Conservation (phyloP, 2,888 invertebrate species). For the Coremacera marginata region DNA sequence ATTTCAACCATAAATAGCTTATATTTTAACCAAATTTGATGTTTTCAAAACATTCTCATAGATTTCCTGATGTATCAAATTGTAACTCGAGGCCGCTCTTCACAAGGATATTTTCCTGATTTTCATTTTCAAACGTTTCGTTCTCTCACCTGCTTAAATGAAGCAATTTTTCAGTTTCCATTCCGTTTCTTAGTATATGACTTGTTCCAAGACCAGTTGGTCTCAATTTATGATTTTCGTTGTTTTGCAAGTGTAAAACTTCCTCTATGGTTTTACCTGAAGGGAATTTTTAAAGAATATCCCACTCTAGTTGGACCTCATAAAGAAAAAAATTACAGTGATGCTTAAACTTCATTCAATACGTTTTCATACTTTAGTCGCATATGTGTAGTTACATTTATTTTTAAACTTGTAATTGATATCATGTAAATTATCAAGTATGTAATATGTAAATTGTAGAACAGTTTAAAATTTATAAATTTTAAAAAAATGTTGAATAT, state of each 20-base stretch:
- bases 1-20: neutral
- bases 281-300: too few relatives aligned
- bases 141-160: neutral
- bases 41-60: neutral
- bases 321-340: too few relatives aligned
- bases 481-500: too few relatives aligned
- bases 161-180: neutral
- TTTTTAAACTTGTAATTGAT: too few relatives aligned
- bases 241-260: neutral
- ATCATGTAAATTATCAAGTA: too few relatives aligned
- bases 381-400: too few relatives aligned
- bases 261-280: too few relatives aligned
- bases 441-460: too few relatives aligned
- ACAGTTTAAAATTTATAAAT: too few relatives aligned
- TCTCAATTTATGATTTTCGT: neutral
- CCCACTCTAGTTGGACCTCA: too few relatives aligned
- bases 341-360: too few relatives aligned
- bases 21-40: neutral
- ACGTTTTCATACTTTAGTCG: too few relatives aligned
- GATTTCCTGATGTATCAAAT: neutral
- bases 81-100: neutral
- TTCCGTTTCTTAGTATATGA: neutral
- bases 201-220: slow-evolving; percentile 10
- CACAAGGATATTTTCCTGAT: slow-evolving; percentile 5
- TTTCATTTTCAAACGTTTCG: neutral